phyloP scores from a whole-genome alignment of 1,140 invertebrate species.

The Homalodisca vitripennis region DNA sequence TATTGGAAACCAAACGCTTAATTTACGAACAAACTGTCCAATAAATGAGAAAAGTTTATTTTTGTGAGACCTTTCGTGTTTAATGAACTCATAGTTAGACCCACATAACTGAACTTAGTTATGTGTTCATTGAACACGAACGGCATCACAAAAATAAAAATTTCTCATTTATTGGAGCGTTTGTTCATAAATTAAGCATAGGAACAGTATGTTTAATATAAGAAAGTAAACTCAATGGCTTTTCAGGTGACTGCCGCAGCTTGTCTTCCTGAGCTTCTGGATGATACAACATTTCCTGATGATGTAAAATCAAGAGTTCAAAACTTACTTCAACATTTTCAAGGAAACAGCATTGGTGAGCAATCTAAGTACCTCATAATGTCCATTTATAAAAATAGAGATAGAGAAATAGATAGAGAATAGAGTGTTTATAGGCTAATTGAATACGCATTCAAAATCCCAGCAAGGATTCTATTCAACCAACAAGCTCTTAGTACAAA shows the following conservation, averaged over 20 bases:
- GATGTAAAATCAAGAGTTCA: background rate
- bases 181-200: no score
- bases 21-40: no score
- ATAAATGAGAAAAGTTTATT: no score
- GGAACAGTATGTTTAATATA: no score
- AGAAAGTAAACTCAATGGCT: no score
- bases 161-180: no score
- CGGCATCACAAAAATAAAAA: no score
- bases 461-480: background rate
- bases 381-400: background rate
- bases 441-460: background rate
- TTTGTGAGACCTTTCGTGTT: no score
- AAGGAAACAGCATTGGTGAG: constrained; percentile 3
- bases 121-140: no score
- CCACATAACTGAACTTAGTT: no score
- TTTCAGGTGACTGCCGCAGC: constrained; percentile 1
- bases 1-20: no score
- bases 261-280: background rate
- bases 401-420: background rate
- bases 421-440: background rate
- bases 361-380: background rate
- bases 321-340: background rate
- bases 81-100: no score
- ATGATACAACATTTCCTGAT: background rate
- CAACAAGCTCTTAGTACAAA: background rate